Evolutionary conservation across 2,888 invertebrate species (phyloP), one percentile per base, ranked within the genome.

Genomic region (Rapana venosa): DNA sequence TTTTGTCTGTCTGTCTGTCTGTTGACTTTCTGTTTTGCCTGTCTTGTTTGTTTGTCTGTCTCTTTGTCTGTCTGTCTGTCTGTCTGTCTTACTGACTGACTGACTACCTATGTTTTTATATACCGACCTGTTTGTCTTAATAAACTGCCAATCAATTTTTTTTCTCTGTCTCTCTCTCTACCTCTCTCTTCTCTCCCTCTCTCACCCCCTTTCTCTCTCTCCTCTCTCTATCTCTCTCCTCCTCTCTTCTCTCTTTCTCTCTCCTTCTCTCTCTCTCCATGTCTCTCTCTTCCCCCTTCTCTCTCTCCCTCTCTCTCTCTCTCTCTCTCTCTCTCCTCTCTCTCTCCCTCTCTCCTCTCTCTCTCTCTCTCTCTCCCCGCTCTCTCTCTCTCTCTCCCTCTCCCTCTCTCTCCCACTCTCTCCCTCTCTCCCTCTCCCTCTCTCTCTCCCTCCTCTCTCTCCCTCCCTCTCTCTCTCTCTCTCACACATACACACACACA

Each of bases 271-370:
- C 35, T 35, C 35, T 79, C 79, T 79, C 35, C 32, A 13, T 79
- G 84, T 88, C 84, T 84, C 84, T 88, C 88, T 88, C 84, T 84
- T 84, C 35, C 79, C 35, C 35, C 32, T 32, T 79, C 79, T 79
- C 35, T 35, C 35, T 79, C 79, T 79, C 35, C 32, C 35, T 79
- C 35, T 79, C 20, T 20, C 20, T 35, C 35, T 20, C 35, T 35
- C 20, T 20, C 20, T 35, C 35, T 35, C 20, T 13, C 13, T n/a
- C n/a, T n/a, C 13, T n/a, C n/a, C 13, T 30, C 30, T 30, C 30
- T 30, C 13, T n/a, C n/a, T 26, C 26, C n/a, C n/a, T n/a, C n/a
- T 26, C 26, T 26, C n/a, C 77, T 77, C 77, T 77, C n/a, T n/a
- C n/a, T 77, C 77, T 77, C n/a, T n/a, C n/a, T 77, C 61, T 61